Percentiles rank a stretch among this genome's conserved stretches.
These are phyloP conservation scores for Erythrolamprus reginae DNA, from an alignment of 2,113 vertebrate genomes.

Conservation along the genomic window DNA sequence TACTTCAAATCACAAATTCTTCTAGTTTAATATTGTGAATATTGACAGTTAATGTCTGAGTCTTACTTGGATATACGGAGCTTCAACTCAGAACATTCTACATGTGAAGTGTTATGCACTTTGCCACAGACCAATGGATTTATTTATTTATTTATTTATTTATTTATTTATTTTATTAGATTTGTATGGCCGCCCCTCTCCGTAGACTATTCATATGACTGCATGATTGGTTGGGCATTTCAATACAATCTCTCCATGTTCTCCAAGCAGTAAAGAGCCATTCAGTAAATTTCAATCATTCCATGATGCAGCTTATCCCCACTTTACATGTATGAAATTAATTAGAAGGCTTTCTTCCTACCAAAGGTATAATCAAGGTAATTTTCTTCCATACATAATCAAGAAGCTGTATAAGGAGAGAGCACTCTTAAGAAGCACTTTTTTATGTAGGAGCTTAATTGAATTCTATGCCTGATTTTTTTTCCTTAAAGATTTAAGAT, in stretches of 20 bases:
- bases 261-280: constrained; percentile 41
- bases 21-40: neutral
- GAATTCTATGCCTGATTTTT: constrained; percentile 52
- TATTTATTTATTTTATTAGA: too few relatives aligned
- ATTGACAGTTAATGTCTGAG: neutral
- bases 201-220: too few relatives aligned
- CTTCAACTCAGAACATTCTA: neutral
- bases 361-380: constrained; percentile 71
- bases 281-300: constrained; percentile 46
- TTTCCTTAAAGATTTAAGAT: constrained; percentile 56
- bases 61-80: neutral
- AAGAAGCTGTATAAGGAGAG: constrained; percentile 63
- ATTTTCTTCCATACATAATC: constrained; percentile 71
- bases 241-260: constrained; percentile 36
- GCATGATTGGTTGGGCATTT: constrained; percentile 14
- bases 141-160: too few relatives aligned
- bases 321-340: constrained; percentile 62
- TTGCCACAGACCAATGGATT: neutral
- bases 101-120: neutral
- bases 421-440: constrained; percentile 61
- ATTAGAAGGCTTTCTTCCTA: constrained; percentile 65
- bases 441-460: constrained; percentile 72
- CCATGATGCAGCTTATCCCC: constrained; percentile 55
- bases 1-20: neutral
- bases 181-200: too few relatives aligned